These are phyloP conservation scores for Lasioglossum oenotherae DNA, from an alignment of 2,888 invertebrate species.

Conservation along the genomic window DNA sequence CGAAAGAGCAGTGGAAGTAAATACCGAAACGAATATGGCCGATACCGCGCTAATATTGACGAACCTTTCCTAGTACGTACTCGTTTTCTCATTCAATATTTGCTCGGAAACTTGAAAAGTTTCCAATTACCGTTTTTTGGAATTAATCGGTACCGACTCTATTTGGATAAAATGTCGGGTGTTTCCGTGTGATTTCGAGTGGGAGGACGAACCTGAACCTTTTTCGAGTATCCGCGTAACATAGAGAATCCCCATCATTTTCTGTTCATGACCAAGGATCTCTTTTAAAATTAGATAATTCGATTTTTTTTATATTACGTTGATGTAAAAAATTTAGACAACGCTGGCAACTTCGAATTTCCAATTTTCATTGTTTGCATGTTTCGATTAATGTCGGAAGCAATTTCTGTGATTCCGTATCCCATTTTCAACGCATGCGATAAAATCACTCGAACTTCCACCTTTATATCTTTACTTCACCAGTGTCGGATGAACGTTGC, in stretches of 20 bases:
- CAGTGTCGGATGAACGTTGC: not conserved
- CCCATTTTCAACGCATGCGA: not conserved
- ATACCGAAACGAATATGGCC: not conserved
- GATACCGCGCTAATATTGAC: constrained; percentile 4
- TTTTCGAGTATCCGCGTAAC: not conserved
- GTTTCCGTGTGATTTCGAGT: not conserved
- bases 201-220: not conserved
- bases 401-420: not conserved
- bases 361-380: too few species aligned
- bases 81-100: constrained; percentile 14
- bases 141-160: not conserved
- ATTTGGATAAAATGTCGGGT: not conserved
- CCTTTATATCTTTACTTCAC: not conserved
- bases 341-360: not conserved
- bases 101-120: not conserved
- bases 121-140: not conserved
- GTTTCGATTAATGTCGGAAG: not conserved
- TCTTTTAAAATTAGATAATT: not conserved
- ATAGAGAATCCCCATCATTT: not conserved
- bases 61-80: not conserved
- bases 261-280: too few species aligned
- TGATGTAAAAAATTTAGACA: not conserved
- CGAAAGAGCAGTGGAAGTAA: not conserved
- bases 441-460: not conserved
- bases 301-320: not conserved